Percentiles rank a stretch among this genome's conserved stretches.
phyloP scores from a whole-genome alignment of 2,888 invertebrate species.

The Eristalinus aeneus region DNA sequence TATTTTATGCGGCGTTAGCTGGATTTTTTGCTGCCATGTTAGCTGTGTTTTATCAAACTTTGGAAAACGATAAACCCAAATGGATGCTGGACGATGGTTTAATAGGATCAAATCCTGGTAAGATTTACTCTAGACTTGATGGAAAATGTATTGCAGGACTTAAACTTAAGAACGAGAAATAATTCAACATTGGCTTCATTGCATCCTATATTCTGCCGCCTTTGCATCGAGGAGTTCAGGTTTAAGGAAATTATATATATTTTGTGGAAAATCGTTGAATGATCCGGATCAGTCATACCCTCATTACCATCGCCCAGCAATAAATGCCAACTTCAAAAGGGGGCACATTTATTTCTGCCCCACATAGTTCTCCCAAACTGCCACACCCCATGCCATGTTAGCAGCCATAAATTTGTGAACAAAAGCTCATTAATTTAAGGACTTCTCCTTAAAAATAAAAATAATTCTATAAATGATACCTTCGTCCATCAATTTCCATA shows the following conservation, averaged over 20 bases:
- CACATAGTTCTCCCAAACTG: not conserved
- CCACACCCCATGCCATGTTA: not conserved
- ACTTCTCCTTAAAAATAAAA: not conserved
- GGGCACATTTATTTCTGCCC: not conserved
- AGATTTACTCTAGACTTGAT: slow-evolving; percentile 55
- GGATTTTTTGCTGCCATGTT: slow-evolving; percentile 97
- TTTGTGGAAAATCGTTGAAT: no score
- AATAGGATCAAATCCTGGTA: slow-evolving; percentile 97
- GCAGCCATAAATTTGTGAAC: not conserved
- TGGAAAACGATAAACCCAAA: slow-evolving; percentile 92
- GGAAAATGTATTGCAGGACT: not conserved
- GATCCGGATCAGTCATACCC: no score
- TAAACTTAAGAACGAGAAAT: not conserved
- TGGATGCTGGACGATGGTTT: slow-evolving; percentile 93
- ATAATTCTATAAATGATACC: not conserved
- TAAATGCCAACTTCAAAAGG: no score
- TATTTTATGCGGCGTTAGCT: slow-evolving; percentile 95
- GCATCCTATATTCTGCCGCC: no score
- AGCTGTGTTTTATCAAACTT: slow-evolving; percentile 96
- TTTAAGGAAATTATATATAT: no score
- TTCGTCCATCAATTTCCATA: slow-evolving; percentile 25
- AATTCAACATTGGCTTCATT: no score
- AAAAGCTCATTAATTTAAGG: not conserved
- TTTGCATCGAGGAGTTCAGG: no score
- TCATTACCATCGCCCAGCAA: no score